Conservation (phyloP, 2,797 vertebrate genomes). For the Phataginus tricuspis region DNA sequence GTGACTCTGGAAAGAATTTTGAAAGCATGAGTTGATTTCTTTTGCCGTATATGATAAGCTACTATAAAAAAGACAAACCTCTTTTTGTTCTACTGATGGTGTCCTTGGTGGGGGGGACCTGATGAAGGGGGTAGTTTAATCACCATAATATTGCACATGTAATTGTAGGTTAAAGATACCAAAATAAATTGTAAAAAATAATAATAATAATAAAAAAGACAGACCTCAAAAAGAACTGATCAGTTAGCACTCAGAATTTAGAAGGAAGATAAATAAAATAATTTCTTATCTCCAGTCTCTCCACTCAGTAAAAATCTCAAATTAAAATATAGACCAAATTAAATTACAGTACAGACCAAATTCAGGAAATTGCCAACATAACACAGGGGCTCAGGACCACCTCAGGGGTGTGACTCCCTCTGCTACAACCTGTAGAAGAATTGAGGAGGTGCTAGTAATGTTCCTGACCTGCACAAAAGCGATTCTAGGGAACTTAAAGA, state of each 20-base stretch:
- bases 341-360: conserved; percentile 38
- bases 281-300: neutral
- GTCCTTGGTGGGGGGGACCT: no score
- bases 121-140: no score
- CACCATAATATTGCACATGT: no score
- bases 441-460: neutral
- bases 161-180: no score
- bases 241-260: neutral
- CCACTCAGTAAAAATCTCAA: conserved; percentile 14
- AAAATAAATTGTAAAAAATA: no score
- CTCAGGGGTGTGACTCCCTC: neutral
- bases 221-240: neutral
- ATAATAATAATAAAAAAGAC: neutral
- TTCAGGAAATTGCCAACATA: neutral
- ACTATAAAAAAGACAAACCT: neutral
- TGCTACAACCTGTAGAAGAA: neutral
- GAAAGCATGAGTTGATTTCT: neutral
- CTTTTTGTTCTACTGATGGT: no score
- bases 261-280: neutral
- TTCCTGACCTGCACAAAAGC: neutral
- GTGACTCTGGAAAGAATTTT: neutral
- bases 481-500: neutral
- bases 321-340: conserved; percentile 30
- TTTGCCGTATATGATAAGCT: neutral
- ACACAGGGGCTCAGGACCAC: neutral